Conservation (phyloP, 2,797 vertebrate genomes). For the Anguilla anguilla region DNA sequence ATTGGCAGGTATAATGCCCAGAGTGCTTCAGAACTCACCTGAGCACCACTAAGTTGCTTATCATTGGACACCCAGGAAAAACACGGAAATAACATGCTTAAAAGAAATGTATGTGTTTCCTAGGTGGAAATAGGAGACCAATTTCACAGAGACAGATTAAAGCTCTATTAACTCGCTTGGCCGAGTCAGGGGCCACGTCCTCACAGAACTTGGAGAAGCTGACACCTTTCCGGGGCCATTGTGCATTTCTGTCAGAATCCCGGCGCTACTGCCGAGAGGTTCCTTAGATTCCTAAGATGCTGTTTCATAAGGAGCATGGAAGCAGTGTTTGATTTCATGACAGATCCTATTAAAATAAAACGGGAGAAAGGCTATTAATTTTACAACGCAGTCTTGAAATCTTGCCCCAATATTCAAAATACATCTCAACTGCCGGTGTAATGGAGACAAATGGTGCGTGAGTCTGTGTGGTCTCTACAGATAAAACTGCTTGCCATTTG, state of each 20-base stretch:
- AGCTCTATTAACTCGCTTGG: conserved; percentile 67
- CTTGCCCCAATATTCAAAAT: conserved; percentile 42
- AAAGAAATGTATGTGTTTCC: conserved; percentile 26
- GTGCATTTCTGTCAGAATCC: conserved; percentile 66
- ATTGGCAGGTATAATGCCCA: background rate
- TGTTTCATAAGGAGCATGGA: conserved; percentile 59
- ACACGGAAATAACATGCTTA: background rate
- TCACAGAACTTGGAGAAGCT: conserved; percentile 58
- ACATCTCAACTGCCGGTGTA: conserved; percentile 28
- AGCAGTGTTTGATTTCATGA: conserved; percentile 64
- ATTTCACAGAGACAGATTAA: conserved; percentile 59
- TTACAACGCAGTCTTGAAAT: conserved; percentile 51
- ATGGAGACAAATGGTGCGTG: conserved; percentile 24
- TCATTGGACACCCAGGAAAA: background rate
- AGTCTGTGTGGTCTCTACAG: background rate
- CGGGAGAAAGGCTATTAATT: conserved; percentile 57
- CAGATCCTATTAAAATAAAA: conserved; percentile 59
- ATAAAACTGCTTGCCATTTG: background rate
- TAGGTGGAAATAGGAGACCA: conserved; percentile 54
- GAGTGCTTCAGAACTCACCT: background rate
- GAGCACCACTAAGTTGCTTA: background rate
- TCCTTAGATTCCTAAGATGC: conserved; percentile 20
- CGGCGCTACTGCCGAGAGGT: conserved; percentile 43
- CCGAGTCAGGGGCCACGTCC: conserved; percentile 59
- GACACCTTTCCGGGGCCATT: conserved; percentile 65